Evolutionary conservation across 2,888 invertebrate genomes (phyloP), one percentile per base, ranked within the genome.

Genomic region (Mesoligia furuncula): DNA sequence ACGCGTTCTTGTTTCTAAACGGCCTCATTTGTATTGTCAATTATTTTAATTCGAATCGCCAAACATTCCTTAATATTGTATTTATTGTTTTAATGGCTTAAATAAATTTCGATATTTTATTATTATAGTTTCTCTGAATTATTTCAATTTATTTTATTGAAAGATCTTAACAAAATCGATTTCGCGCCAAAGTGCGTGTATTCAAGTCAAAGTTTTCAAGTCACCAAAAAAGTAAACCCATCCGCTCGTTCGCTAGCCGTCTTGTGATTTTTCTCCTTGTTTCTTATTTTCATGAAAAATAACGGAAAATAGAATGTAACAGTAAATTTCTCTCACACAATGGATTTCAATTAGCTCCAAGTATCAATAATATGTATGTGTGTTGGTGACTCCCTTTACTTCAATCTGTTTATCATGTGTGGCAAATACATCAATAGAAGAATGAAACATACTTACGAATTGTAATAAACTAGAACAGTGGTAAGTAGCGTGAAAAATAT

Each of bases 361-460:
- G 31, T 80, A 80, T 84, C 61, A 68, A 84, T 85, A 66, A 82
- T 86, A 84, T 85, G 79, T 86, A 65, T 80, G 45, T 75, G 77
- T 86, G 79, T 81, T 79, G 82, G 75, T 88, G 88, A 83, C 85
- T 88, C 83, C 85, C 80, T 87, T 89, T 89, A 86, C 81, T 81
- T 83, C 84, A 86, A 88, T 90, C 86, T 91, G 91, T 91, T 86
- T 90, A 95, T 91, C 93, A 95, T 96, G 95, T 96, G 96, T 94
- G 93, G 93, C 94, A 94, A 94, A 94, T 92, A 92, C 92, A 93
- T 93, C 90, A 96, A 94, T 91, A 95, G 92, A 90, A 95, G 93
- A 94, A 96, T 95, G 95, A 95, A 95, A 95, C 95, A 95, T 94
- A 95, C 94, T 94, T 95, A 92, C 90, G 92, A 92, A 90, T 93